These are phyloP conservation scores for Trichogramma evanescens DNA, from an alignment of 2,888 invertebrate genomes.

Conservation along the genomic window DNA sequence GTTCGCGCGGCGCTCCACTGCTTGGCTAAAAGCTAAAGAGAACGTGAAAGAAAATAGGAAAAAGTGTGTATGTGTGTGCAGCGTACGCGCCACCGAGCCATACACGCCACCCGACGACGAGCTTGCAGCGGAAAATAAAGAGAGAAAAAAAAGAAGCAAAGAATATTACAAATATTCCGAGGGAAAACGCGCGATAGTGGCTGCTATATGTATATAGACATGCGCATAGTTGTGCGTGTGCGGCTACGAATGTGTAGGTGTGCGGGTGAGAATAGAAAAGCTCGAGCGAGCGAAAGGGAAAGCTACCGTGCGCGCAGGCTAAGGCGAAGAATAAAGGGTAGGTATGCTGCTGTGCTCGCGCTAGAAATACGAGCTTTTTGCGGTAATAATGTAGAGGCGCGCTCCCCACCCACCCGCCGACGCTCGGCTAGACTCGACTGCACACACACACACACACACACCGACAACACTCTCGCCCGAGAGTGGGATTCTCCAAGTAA, in stretches of 20 bases:
- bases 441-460: too few species aligned
- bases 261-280: background rate
- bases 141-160: slow-evolving; percentile 1
- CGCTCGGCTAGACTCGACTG: too few species aligned
- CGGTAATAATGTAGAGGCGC: background rate
- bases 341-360: slow-evolving; percentile 2
- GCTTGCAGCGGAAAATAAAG: background rate
- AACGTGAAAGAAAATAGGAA: background rate
- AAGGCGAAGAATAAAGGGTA: slow-evolving; percentile 17
- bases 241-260: background rate
- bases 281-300: background rate
- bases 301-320: slow-evolving; percentile 2
- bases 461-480: too few species aligned
- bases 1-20: background rate
- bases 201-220: background rate
- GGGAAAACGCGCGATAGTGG: background rate
- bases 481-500: too few species aligned
- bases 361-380: slow-evolving; percentile 4
- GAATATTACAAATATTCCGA: slow-evolving; percentile 19
- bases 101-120: background rate
- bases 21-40: background rate
- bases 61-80: too few species aligned
- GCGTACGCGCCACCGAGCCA: too few species aligned
- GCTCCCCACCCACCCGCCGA: too few species aligned
- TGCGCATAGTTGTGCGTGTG: background rate